These are phyloP conservation scores for Mustela nigripes DNA, from an alignment of 2,113 vertebrate genomes.

Conservation along the genomic window DNA sequence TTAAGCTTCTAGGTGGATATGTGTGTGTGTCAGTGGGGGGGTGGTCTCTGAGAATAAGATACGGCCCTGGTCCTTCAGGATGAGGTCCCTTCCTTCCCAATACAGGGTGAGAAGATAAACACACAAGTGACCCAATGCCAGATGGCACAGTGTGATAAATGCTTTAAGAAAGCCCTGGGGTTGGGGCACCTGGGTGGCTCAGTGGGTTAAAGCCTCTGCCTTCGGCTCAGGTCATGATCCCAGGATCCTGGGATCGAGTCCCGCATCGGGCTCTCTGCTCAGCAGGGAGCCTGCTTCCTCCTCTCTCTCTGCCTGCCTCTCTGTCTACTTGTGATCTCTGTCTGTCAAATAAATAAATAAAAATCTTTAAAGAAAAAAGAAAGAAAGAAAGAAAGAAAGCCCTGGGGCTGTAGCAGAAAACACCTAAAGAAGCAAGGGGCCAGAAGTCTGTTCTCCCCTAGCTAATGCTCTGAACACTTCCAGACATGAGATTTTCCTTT, in stretches of 20 bases:
- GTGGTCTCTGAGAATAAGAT: background rate
- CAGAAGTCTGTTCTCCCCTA: background rate
- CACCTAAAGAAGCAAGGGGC: background rate
- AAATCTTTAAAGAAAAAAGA: too few species aligned
- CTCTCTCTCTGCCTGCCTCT: too few species aligned
- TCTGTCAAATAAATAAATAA: too few species aligned
- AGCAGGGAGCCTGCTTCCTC: too few species aligned
- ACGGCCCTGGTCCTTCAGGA: accelerated
- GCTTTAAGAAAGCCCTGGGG: background rate
- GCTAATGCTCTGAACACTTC: background rate
- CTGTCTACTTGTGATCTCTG: too few species aligned
- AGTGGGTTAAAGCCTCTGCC: too few species aligned
- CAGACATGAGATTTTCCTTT: background rate
- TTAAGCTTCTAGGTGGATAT: background rate
- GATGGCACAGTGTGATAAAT: background rate
- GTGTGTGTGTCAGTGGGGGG: accelerated
- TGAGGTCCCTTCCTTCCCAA: background rate
- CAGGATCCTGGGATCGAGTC: too few species aligned
- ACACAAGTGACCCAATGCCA: background rate
- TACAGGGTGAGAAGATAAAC: background rate
- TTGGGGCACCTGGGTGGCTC: too few species aligned
- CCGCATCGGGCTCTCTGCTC: too few species aligned
- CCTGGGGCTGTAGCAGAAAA: background rate
- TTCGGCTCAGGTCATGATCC: too few species aligned
- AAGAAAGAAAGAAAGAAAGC: background rate